Percentiles rank a stretch among this genome's conserved stretches.
Evolutionary conservation across 2,888 invertebrate genomes (phyloP).

Genomic region (Agonum fuliginosum): DNA sequence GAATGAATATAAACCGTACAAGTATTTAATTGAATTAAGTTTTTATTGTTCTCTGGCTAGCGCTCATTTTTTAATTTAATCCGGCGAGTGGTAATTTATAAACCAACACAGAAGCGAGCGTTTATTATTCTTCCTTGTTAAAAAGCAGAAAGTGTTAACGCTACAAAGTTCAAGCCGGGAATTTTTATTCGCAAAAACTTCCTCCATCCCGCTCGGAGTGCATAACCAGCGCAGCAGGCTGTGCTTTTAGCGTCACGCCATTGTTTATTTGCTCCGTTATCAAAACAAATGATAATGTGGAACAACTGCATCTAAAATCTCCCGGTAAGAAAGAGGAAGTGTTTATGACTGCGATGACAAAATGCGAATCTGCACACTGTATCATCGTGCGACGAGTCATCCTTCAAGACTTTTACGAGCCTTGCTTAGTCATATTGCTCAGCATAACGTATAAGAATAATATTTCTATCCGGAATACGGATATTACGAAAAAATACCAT

Average conservation of each 20-base stretch:
- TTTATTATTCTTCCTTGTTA: constrained; percentile 41
- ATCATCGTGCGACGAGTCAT: no score
- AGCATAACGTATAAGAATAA: no score
- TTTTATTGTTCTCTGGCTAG: neutral
- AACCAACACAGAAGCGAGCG: constrained; percentile 30
- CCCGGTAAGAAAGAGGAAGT: neutral
- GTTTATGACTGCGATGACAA: constrained; percentile 13
- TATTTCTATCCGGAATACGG: no score
- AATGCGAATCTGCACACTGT: neutral
- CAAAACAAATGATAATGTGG: constrained; percentile 27
- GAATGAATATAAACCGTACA: constrained; percentile 18
- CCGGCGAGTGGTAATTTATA: constrained; percentile 23
- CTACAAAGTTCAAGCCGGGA: constrained; percentile 32
- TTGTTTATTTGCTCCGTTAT: constrained; percentile 31
- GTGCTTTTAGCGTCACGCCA: constrained; percentile 1
- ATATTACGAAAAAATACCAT: no score
- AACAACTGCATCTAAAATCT: constrained; percentile 11
- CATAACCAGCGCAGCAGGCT: constrained; percentile 22
- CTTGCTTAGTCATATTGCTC: no score
- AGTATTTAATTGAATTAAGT: constrained; percentile 29
- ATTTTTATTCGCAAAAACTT: constrained; percentile 41
- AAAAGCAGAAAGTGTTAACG: constrained; percentile 37
- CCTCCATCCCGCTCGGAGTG: neutral
- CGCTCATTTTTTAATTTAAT: constrained; percentile 41
- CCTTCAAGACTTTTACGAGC: no score